Evolutionary conservation across 2,797 vertebrate species (phyloP), one percentile per base, ranked within the genome.

Genomic region (Rhyacichthys aspro): DNA sequence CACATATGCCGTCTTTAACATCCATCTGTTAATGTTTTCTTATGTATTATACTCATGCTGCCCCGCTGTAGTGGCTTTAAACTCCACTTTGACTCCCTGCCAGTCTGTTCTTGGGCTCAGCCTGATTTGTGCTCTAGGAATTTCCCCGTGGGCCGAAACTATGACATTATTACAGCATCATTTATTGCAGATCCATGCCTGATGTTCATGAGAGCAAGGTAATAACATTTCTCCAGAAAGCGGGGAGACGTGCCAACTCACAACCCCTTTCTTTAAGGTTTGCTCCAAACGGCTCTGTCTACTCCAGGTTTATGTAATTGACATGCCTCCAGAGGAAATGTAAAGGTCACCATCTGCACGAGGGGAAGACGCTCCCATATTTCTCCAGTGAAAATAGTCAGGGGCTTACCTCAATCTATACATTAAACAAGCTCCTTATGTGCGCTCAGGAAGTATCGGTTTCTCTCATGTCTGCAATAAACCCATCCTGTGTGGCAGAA

Each of bases 101-200:
- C 64, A 70, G 72, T 28, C 70, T 60, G 64, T 12, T 77, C 78
- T 62, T 52, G 52, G 58, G 70, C 62, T 67, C 47, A 33, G 59
- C 39, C 54, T 55, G 54, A 52, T 64, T 16, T 75, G 34, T 43
- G 59, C 56, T 63, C 12, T 17, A 33, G 43, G 8, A 66, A 63
- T 66, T 62, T 73, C 70, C 65, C 43, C n/a, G 0, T 39, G 23
- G 49, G 59, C 45, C 67, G 39, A 70, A 82, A 49, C n/a, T 63
- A 72, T 84, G 62, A 46, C 61, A 43, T 84, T 72, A 82, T 82
- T 64, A 77, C 72, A 48, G 39, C 70, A 62, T 67, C 57, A 68
- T 76, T 68, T 78, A 66, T 70, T 28, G 28, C 39, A 46, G 38
- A 44, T 55, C 54, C 1, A 6, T 52, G 44, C 49, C 43, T 57